Conservation (phyloP, 2,888 invertebrate genomes). For the Yponomeuta cagnagella region DNA sequence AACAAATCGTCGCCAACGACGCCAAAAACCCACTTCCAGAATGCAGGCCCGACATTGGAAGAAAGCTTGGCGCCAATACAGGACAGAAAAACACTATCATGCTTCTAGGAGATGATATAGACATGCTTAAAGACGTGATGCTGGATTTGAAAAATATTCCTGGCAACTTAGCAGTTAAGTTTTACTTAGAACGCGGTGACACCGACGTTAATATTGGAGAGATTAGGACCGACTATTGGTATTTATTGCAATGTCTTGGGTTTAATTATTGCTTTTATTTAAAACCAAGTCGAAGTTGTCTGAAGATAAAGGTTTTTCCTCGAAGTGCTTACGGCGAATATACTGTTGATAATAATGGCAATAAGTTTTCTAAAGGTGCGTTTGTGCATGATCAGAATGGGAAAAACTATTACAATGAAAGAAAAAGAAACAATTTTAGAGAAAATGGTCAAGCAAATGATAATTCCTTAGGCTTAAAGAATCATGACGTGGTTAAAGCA, state of each 20-base stretch:
- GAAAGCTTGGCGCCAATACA: neutral
- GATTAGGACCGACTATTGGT: neutral
- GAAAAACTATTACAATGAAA: neutral
- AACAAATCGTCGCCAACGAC: neutral
- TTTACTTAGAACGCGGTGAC: neutral
- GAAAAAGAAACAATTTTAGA: neutral
- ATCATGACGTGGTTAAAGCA: neutral
- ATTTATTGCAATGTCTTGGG: neutral
- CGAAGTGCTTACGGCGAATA: neutral
- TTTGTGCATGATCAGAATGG: neutral
- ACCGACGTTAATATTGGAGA: neutral
- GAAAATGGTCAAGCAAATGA: neutral
- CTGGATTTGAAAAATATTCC: neutral
- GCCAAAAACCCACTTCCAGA: neutral
- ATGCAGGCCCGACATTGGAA: neutral
- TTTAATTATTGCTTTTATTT: neutral
- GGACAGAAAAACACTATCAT: neutral
- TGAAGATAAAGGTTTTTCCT: neutral
- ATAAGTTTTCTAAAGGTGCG: neutral
- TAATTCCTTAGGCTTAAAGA: neutral
- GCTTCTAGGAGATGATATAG: neutral
- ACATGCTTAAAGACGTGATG: neutral
- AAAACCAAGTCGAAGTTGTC: neutral
- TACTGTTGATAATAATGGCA: neutral
- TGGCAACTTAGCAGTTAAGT: neutral